Percentiles rank a stretch among this genome's conserved stretches.
phyloP scores from a whole-genome alignment of 2,888 invertebrate species.

The Asteroscopus sphinx region DNA sequence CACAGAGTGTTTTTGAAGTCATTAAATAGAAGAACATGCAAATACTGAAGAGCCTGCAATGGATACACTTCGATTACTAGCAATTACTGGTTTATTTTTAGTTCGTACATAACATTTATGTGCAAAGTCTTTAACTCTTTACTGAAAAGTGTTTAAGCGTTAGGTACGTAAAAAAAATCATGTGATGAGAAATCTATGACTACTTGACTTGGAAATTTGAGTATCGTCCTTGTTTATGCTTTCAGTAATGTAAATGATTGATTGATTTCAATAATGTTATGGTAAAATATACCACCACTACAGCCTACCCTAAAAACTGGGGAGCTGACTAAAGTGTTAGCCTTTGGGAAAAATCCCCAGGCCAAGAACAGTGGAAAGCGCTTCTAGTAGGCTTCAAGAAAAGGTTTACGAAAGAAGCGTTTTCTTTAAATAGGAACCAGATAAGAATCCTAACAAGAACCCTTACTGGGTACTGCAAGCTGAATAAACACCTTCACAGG shows the following conservation, averaged over 20 bases:
- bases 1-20: conserved; percentile 33
- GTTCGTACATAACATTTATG: conserved; percentile 8
- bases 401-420: no score
- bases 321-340: no score
- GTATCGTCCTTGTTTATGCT: conserved; percentile 2
- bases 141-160: neutral
- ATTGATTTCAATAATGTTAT: conserved; percentile 11
- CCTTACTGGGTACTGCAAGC: no score
- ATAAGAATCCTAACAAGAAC: no score
- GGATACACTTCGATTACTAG: conserved; percentile 61
- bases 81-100: conserved; percentile 49
- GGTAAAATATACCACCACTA: no score
- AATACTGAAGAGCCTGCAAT: conserved; percentile 56
- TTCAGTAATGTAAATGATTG: neutral
- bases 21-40: conserved; percentile 39
- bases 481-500: no score
- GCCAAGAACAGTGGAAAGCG: no score
- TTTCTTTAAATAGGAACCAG: no score
- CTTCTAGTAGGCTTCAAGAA: no score
- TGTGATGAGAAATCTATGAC: no score
- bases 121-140: neutral
- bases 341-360: no score
- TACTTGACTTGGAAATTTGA: neutral
- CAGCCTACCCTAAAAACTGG: no score
- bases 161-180: neutral